Evolutionary conservation across 2,797 vertebrate species (phyloP), one percentile per base, ranked within the genome.

Genomic region (Spondyliosoma cantharus): DNA sequence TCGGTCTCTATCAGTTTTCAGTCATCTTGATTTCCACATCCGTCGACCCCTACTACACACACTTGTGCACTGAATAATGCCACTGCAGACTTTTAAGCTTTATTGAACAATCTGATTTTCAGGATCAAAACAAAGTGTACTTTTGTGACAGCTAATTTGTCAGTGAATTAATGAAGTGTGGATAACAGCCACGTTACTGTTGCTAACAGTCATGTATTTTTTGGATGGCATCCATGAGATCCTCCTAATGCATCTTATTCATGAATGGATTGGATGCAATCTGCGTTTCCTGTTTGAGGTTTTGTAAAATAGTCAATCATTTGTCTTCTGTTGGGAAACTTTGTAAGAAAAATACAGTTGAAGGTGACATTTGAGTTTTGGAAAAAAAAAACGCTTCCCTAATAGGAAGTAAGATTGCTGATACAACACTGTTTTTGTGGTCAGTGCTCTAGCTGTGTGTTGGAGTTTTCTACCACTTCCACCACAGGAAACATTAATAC

Each of bases 81-180:
- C 5, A 27, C 37, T 59, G 22, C 37, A 46, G 20, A 43, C 17
- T 29, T 15, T 20, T 9, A 32, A 16, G 49, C n/a, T 60, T 61
- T 49, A 24, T 62, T 37, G 0, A 70, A 50, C 3, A 24, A 8
- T n/a, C 25, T 49, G 27, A 43, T 71, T 56, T 64, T 49, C 62
- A 66, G 53, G 12, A 58, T 59, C 3, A 77, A 16, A 78, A 27
- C 27, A 24, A n/a, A 59, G 53, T 53, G 57, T 32, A 63, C 13
- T 74, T n/a, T 20, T 20, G 20, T 58, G 22, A 61, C 20, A 72
- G 13, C 24, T 45, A 2, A 19, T 82, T 69, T 58, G 45, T 77
- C 80, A 45, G 24, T 29, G n/a, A n/a, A n/a, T 65, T 53, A 54
- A 2, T n/a, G 19, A 42, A 22, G 32, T 45, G 12, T 25, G 7